phyloP scores from a whole-genome alignment of 1,140 invertebrate genomes.

The Drosophila fuyamai region DNA sequence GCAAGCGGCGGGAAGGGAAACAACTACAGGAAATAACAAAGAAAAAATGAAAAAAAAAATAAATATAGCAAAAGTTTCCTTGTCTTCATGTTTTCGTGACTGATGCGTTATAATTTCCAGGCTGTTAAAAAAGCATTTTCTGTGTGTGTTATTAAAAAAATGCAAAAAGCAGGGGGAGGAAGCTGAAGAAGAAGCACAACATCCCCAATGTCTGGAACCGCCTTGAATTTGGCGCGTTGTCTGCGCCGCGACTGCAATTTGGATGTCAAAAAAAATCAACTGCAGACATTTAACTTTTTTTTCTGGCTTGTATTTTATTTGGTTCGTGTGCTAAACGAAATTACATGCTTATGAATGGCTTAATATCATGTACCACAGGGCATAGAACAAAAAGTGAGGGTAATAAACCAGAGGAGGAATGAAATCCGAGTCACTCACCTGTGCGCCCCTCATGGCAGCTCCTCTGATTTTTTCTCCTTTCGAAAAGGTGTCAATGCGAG shows the following conservation, averaged over 20 bases:
- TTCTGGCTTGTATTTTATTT: conserved; percentile 9
- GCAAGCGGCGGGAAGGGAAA: neutral
- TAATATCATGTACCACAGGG: conserved; percentile 63
- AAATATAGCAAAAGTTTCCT: conserved; percentile 7
- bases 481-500: conserved; percentile 58
- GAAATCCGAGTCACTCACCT: conserved; percentile 23
- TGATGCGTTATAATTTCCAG: conserved; percentile 83
- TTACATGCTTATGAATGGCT: conserved; percentile 78
- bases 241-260: conserved; percentile 62
- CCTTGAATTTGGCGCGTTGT: conserved; percentile 61
- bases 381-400: neutral
- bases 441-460: neutral
- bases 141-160: conserved; percentile 70
- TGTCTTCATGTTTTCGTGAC: conserved; percentile 68
- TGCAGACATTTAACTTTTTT: conserved; percentile 64
- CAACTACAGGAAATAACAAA: conserved; percentile 3
- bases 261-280: conserved; percentile 77
- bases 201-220: conserved; percentile 44
- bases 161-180: conserved; percentile 2
- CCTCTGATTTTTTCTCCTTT: neutral
- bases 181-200: conserved; percentile 28
- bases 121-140: conserved; percentile 77
- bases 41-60: neutral
- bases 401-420: conserved; percentile 1
- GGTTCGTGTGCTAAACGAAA: conserved; percentile 59